A percentile compares a stretch with the other conserved stretches of the same genome.
phyloP scores from a whole-genome alignment of 2,113 vertebrate species.

The Tauraco erythrolophus region DNA sequence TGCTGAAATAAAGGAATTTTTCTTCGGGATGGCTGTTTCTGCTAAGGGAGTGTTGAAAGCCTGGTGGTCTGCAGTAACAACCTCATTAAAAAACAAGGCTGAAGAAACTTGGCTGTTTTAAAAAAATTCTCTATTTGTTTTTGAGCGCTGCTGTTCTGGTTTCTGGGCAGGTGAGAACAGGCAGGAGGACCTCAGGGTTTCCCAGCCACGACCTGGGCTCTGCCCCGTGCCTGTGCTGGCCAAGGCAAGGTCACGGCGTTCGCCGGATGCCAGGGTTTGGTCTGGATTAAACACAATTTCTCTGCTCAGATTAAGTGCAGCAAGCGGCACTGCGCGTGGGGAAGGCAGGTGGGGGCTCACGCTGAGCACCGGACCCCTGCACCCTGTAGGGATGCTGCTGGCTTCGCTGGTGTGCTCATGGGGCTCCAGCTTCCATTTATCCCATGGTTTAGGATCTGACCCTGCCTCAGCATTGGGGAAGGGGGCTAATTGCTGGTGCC shows the following conservation, averaged over 20 bases:
- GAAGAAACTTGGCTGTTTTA: not conserved
- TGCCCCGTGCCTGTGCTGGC: not conserved
- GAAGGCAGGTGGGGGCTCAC: rapidly evolving
- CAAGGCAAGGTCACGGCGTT: not conserved
- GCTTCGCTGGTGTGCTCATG: rapidly evolving
- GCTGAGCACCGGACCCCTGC: not conserved
- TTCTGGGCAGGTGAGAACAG: not conserved
- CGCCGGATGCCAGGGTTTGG: not conserved
- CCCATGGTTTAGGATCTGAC: rapidly evolving
- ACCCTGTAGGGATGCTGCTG: rapidly evolving
- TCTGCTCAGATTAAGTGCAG: rapidly evolving
- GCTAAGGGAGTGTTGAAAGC: not conserved
- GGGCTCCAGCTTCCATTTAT: rapidly evolving
- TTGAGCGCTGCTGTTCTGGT: not conserved
- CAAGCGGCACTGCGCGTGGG: rapidly evolving
- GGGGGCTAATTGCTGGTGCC: rapidly evolving
- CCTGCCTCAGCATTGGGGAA: not conserved
- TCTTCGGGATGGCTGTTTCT: not conserved
- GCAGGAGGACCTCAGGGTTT: not conserved
- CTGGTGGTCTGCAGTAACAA: not conserved
- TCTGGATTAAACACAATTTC: not conserved
- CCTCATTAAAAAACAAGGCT: not conserved
- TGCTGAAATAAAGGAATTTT: not conserved
- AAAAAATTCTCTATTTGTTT: not conserved
- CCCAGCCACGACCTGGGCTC: not conserved